phyloP scores from a whole-genome alignment of 2,113 vertebrate genomes.

The Asarcornis scutulata region DNA sequence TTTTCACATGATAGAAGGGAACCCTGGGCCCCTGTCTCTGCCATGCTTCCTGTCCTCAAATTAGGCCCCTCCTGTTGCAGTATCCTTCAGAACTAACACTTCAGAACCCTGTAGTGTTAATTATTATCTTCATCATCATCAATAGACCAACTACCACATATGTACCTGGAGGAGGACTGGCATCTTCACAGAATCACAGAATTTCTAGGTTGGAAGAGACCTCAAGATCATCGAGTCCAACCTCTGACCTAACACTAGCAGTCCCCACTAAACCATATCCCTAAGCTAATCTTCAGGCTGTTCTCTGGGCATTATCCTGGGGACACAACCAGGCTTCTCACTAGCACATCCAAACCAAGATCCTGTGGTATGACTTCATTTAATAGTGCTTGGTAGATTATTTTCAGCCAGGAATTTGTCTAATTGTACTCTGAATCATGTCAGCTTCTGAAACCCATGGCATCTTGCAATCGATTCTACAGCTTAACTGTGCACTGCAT shows the following conservation, averaged over 20 bases:
- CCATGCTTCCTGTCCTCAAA: neutral
- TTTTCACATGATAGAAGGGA: neutral
- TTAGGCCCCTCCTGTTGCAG: neutral
- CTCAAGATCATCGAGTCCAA: too few species aligned
- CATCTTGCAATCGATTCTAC: neutral
- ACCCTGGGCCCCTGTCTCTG: neutral
- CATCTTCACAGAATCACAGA: too few species aligned
- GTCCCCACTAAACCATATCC: too few species aligned
- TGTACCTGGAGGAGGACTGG: neutral
- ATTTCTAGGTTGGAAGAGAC: too few species aligned
- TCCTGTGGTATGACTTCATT: neutral
- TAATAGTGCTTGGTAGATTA: neutral
- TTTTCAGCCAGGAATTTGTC: neutral
- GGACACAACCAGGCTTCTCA: neutral
- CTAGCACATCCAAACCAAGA: neutral
- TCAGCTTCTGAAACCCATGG: neutral
- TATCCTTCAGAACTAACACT: neutral
- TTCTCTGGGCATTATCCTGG: neutral
- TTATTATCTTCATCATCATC: neutral
- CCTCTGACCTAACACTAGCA: too few species aligned
- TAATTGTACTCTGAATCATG: slow-evolving; percentile 16
- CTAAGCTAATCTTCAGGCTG: neutral
- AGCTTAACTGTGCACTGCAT: neutral
- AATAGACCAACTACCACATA: neutral
- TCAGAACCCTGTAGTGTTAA: neutral